Evolutionary conservation across 2,113 vertebrate species (phyloP).

Genomic region (Pholis gunnellus): DNA sequence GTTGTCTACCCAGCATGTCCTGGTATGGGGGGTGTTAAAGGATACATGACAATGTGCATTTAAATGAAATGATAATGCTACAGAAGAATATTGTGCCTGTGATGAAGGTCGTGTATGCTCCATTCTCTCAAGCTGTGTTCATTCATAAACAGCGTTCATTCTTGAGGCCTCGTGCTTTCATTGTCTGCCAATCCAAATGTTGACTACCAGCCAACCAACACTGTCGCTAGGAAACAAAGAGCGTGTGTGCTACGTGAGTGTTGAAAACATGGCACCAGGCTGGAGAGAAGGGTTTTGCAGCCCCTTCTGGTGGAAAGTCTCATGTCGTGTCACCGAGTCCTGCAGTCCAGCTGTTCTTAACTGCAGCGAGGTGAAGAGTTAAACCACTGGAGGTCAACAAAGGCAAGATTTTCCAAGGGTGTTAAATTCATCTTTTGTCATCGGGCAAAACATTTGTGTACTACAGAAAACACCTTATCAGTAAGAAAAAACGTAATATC

Average conservation of each 20-base stretch:
- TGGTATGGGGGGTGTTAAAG: not conserved
- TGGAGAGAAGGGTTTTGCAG: not conserved
- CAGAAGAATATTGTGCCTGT: not conserved
- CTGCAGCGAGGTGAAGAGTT: not conserved
- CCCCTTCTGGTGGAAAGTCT: not conserved
- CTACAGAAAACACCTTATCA: not conserved
- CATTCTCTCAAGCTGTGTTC: not conserved
- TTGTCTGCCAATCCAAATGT: constrained; percentile 15
- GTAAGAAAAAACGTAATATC: no score
- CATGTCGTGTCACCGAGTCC: not conserved
- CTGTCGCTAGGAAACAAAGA: constrained; percentile 68
- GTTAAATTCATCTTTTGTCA: not conserved
- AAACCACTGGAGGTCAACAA: constrained; percentile 13
- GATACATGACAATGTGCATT: not conserved
- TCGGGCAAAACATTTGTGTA: not conserved
- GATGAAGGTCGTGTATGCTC: not conserved
- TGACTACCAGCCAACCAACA: not conserved
- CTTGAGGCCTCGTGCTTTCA: constrained; percentile 3
- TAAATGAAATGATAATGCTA: not conserved
- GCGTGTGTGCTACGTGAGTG: constrained; percentile 6
- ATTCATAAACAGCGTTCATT: constrained; percentile 32
- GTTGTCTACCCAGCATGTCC: not conserved
- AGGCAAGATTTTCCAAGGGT: not conserved
- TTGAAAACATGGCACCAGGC: not conserved
- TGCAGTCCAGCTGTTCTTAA: not conserved